Percentiles rank a stretch among this genome's conserved stretches.
Evolutionary conservation across 2,888 invertebrate species (phyloP).

Genomic region (Spatulosminthurus flaviceps): DNA sequence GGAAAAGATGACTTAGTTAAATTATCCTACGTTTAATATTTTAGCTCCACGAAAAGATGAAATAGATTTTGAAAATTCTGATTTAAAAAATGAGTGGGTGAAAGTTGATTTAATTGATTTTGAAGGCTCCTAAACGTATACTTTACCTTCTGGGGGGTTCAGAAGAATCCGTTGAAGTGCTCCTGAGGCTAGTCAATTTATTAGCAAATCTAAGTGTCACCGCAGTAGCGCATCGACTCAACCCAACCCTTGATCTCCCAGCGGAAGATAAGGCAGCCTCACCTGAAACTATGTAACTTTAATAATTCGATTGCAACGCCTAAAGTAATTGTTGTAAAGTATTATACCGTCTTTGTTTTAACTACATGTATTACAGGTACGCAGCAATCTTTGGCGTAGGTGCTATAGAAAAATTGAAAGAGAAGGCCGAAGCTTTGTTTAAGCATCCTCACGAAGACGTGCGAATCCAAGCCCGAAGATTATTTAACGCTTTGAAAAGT

Average conservation of each 20-base stretch:
- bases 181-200: conserved; percentile 69
- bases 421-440: conserved; percentile 66
- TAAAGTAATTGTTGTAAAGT: too few relatives aligned
- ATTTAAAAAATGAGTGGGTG: conserved; percentile 29
- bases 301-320: too few relatives aligned
- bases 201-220: conserved; percentile 69
- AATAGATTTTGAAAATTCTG: too few relatives aligned
- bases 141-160: conserved; percentile 67
- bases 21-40: too few relatives aligned
- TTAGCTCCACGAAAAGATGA: too few relatives aligned
- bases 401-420: conserved; percentile 66
- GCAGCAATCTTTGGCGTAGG: conserved; percentile 67
- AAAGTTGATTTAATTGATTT: neutral
- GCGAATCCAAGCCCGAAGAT: conserved; percentile 65
- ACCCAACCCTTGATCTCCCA: conserved; percentile 68
- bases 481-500: conserved; percentile 55
- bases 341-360: too few relatives aligned
- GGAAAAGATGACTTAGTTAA: too few relatives aligned
- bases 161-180: conserved; percentile 66
- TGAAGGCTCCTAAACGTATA: conserved; percentile 69
- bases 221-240: conserved; percentile 66
- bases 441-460: conserved; percentile 66
- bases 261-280: conserved; percentile 69
- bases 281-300: conserved; percentile 69
- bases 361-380: conserved; percentile 66